phyloP scores from a whole-genome alignment of 2,113 vertebrate genomes.

The Maccullochella peelii region DNA sequence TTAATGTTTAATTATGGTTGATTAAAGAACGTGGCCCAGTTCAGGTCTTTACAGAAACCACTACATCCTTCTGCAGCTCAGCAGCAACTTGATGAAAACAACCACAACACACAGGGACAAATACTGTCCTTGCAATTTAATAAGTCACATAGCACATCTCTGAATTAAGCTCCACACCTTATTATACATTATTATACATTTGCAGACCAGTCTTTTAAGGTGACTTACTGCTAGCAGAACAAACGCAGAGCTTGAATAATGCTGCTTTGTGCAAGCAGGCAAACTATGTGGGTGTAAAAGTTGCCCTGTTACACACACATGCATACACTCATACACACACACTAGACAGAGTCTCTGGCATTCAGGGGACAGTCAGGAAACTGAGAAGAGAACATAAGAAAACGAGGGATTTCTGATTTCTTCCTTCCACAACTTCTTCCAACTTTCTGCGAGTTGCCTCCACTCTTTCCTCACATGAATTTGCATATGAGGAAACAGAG shows the following conservation, averaged over 20 bases:
- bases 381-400: constrained; percentile 30
- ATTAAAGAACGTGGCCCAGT: too few species aligned
- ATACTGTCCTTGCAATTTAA: neutral
- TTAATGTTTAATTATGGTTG: too few species aligned
- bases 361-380: constrained; percentile 48
- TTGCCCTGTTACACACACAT: neutral
- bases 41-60: too few species aligned
- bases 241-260: constrained; percentile 7
- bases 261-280: neutral
- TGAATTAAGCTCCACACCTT: neutral
- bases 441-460: constrained; percentile 61
- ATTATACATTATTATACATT: neutral
- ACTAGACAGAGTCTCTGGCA: neutral
- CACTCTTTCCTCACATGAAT: constrained; percentile 45
- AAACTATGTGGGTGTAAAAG: neutral
- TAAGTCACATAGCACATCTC: neutral
- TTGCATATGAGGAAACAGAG: constrained; percentile 65
- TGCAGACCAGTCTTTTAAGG: neutral
- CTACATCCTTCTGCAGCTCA: too few species aligned
- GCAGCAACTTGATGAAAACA: neutral
- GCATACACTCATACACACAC: neutral
- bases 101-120: neutral
- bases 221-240: constrained; percentile 6
- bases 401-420: constrained; percentile 41
- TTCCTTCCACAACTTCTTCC: constrained; percentile 56